phyloP scores from a whole-genome alignment of 2,113 vertebrate species.

The Heliornis fulica region DNA sequence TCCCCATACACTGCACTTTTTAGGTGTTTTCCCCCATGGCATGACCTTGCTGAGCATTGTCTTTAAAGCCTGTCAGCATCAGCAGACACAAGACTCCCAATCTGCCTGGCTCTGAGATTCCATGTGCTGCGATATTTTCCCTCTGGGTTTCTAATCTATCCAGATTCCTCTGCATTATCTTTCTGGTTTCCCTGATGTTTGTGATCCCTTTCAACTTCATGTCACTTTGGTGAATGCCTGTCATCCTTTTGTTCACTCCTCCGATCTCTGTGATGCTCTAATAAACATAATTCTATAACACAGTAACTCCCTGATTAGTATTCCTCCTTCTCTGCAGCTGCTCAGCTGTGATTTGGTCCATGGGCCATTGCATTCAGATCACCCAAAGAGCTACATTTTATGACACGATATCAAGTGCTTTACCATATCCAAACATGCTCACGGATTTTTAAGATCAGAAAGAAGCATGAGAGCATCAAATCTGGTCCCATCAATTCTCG shows the following conservation, averaged over 20 bases:
- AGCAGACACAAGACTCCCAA: neutral
- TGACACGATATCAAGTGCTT: slow-evolving; percentile 10
- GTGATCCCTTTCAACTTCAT: slow-evolving; percentile 12
- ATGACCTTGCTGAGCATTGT: neutral
- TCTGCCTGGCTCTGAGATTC: neutral
- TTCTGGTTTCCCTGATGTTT: neutral
- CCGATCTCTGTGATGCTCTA: slow-evolving; percentile 19
- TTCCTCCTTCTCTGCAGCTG: neutral
- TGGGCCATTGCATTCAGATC: neutral
- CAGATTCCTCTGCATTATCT: neutral
- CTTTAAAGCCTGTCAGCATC: neutral
- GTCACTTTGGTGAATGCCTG: slow-evolving; percentile 9
- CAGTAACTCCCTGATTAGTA: slow-evolving; percentile 1
- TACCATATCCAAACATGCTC: slow-evolving; percentile 6
- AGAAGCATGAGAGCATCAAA: neutral
- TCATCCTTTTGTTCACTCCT: slow-evolving; percentile 21
- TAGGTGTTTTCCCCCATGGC: neutral
- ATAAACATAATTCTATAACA: slow-evolving; percentile 29
- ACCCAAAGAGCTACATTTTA: slow-evolving; percentile 5
- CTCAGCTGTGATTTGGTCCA: slow-evolving; percentile 5
- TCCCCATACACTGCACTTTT: neutral
- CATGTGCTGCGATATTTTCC: neutral
- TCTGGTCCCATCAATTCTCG: neutral
- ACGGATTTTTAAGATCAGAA: slow-evolving; percentile 32
- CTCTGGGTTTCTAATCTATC: neutral